Percentiles rank a stretch among this genome's conserved stretches.
These are phyloP conservation scores for Laticauda laticaudata DNA, from an alignment of 2,113 vertebrate species.

Conservation along the genomic window DNA sequence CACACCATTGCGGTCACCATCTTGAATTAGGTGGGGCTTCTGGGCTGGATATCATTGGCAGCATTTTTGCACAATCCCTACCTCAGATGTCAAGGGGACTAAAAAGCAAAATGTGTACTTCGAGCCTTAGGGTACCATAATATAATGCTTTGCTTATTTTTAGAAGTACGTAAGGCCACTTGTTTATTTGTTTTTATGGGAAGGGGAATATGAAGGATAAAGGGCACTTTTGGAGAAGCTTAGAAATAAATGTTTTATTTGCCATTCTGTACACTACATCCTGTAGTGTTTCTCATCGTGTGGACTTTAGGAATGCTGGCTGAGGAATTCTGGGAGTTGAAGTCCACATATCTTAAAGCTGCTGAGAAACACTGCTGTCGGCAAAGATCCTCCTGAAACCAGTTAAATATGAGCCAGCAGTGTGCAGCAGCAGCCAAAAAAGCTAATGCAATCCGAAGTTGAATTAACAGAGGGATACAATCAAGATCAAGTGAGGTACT, in stretches of 20 bases:
- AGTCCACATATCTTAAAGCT: background rate
- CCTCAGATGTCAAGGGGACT: background rate
- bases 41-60: background rate
- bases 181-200: background rate
- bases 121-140: background rate
- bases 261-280: background rate
- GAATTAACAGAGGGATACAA: too few relatives aligned
- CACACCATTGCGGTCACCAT: background rate
- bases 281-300: background rate
- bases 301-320: background rate
- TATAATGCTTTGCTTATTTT: background rate
- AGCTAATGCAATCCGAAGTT: too few relatives aligned
- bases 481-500: too few relatives aligned
- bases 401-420: too few relatives aligned
- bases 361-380: background rate
- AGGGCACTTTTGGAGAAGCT: background rate
- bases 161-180: background rate
- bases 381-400: background rate
- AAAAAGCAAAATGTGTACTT: background rate
- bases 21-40: background rate
- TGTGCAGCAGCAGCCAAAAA: too few relatives aligned
- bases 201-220: background rate
- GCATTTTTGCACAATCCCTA: background rate
- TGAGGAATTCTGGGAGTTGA: background rate
- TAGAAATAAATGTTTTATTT: background rate